Evolutionary conservation across 2,888 invertebrate species (phyloP).

Genomic region (Sarcophaga rosellei): DNA sequence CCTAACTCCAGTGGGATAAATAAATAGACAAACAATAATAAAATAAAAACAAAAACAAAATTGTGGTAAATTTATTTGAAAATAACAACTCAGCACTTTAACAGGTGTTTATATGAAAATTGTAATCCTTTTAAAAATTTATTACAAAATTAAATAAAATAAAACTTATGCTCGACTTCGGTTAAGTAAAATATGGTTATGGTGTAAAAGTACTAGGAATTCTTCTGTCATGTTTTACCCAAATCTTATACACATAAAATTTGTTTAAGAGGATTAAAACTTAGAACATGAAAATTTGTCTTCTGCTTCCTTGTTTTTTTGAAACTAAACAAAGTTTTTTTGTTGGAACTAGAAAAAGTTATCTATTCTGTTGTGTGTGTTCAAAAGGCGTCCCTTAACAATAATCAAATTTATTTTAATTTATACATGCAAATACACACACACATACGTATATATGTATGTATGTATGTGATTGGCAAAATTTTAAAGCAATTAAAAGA

Average conservation of each 20-base stretch:
- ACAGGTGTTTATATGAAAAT: constrained; percentile 44
- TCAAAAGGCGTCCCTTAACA: neutral
- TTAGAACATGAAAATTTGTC: neutral
- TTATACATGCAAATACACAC: neutral
- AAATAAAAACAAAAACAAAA: neutral
- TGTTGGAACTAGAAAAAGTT: neutral
- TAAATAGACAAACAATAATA: neutral
- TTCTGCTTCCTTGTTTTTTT: neutral
- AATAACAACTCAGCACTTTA: constrained; percentile 19
- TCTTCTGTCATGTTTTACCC: neutral
- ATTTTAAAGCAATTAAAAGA: too few relatives aligned
- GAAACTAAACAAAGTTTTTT: neutral
- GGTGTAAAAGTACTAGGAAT: neutral
- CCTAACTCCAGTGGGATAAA: neutral
- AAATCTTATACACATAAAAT: neutral
- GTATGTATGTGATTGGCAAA: too few relatives aligned
- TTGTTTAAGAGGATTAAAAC: constrained; percentile 60
- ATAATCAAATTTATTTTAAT: constrained; percentile 10
- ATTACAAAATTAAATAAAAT: neutral
- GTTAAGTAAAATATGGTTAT: neutral
- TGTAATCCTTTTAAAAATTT: constrained; percentile 49
- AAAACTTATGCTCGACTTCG: neutral
- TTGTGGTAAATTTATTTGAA: neutral
- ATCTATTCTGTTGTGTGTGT: too few relatives aligned
- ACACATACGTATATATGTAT: neutral